Evolutionary conservation across 2,888 invertebrate genomes (phyloP).

Genomic region (Drosophila vallismaia): DNA sequence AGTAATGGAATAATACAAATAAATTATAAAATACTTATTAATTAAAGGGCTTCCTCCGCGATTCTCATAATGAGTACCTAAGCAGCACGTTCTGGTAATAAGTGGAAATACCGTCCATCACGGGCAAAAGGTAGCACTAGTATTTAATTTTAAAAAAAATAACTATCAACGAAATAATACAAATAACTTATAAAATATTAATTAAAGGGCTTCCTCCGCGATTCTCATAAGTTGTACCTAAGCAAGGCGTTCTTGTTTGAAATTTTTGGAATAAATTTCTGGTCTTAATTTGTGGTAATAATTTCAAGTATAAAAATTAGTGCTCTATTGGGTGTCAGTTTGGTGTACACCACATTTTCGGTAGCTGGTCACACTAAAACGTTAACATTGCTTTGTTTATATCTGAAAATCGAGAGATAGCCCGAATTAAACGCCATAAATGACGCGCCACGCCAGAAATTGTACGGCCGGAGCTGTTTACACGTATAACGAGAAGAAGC

Average conservation of each 20-base stretch:
- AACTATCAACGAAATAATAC: neutral
- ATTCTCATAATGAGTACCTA: neutral
- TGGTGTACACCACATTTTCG: neutral
- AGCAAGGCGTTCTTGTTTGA: neutral
- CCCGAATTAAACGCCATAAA: slow-evolving; percentile 75
- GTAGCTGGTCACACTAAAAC: slow-evolving; percentile 11
- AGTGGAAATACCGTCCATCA: neutral
- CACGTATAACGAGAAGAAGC: slow-evolving; percentile 98
- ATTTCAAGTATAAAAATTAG: too few relatives aligned
- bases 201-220: neutral
- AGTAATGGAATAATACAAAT: neutral
- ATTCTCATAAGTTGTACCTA: neutral
- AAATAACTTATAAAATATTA: neutral
- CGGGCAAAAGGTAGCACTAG: neutral
- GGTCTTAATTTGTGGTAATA: too few relatives aligned
- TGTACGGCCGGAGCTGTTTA: slow-evolving; percentile 99
- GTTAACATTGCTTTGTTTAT: neutral
- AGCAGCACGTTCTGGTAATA: neutral
- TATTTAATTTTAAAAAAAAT: neutral
- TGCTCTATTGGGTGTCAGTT: neutral
- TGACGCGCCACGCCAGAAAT: slow-evolving; percentile 98
- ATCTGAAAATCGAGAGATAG: neutral
- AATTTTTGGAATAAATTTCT: too few relatives aligned
- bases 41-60: neutral
- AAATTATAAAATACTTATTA: neutral